These are phyloP conservation scores for Gavia stellata DNA, from an alignment of 2,113 vertebrate genomes.

Conservation along the genomic window DNA sequence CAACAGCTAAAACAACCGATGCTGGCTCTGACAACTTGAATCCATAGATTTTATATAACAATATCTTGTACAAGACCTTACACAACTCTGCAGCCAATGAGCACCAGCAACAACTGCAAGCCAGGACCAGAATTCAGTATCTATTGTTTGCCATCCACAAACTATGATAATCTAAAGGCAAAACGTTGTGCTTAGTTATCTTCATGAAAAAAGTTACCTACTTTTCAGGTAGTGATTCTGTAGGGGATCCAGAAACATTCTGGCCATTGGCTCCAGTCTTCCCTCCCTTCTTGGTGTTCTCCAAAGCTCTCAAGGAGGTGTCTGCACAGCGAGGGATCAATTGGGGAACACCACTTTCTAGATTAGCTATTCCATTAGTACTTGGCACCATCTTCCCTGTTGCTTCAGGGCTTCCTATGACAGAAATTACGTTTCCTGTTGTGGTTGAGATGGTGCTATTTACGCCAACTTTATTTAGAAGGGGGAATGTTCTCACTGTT, in stretches of 20 bases:
- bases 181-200: neutral
- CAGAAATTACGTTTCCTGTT: conserved; percentile 75
- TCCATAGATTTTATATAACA: neutral
- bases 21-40: neutral
- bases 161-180: neutral
- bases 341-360: conserved; percentile 77
- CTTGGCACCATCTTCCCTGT: conserved; percentile 75
- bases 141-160: neutral
- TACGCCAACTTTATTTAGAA: conserved; percentile 82
- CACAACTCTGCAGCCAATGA: neutral
- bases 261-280: conserved; percentile 75
- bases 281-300: conserved; percentile 80
- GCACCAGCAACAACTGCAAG: neutral
- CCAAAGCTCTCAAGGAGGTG: conserved; percentile 72
- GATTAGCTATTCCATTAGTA: conserved; percentile 72
- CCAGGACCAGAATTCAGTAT: neutral
- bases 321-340: conserved; percentile 85
- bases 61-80: neutral
- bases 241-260: conserved; percentile 65
- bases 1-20: neutral
- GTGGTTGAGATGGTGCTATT: conserved; percentile 72
- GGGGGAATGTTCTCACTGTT: conserved; percentile 81
- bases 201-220: conserved; percentile 58
- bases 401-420: conserved; percentile 79
- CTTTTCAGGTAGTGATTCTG: conserved; percentile 82